Evolutionary conservation across 2,797 vertebrate species (phyloP), one percentile per base, ranked within the genome.

Genomic region (Chromobotia macracanthus): DNA sequence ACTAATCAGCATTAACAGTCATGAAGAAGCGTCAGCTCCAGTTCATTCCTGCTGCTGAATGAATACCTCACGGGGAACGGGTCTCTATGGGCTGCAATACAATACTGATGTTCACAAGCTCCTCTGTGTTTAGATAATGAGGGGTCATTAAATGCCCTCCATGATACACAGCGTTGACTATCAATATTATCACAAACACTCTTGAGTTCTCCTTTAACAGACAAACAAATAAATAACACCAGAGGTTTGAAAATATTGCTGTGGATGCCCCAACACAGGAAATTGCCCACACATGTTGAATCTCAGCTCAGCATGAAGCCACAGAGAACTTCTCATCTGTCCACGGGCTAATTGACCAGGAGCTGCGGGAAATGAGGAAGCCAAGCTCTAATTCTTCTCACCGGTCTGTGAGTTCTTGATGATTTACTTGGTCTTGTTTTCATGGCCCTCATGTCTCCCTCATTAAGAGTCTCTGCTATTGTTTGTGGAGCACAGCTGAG

Each of bases 361-460:
- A 9, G n/a, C 53, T 51, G 16, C 15, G 16, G 50, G n/a, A 88
- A 88, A 83, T 75, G 77, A 56, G 87, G 6, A 38, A 64, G 73
- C 84, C 88, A 90, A 92, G 4, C 91, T 91, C 90, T 72, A 55
- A 88, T 83, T 86, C 82, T 83, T 84, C 80, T 51, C 85, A 89
- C 90, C 88, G 85, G 83, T 70, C 12, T 71, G 73, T 77, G 80
- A 46, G 51, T 69, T 68, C 81, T 82, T 76, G 56, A 28, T 80
- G 80, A 74, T 82, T 84, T 77, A 80, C 7, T 55, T 19, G 71
- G 65, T 53, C 75, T 79, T 50, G 15, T 53, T 70, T 77, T 55
- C 72, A 72, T 72, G 74, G 46, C 69, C 55, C 72, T 75, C 76
- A 82, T 69, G 75, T 77, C 64, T 80, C 63, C 66, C 66, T 71